phyloP scores from a whole-genome alignment of 2,113 vertebrate genomes.

The Tursiops truncatus region DNA sequence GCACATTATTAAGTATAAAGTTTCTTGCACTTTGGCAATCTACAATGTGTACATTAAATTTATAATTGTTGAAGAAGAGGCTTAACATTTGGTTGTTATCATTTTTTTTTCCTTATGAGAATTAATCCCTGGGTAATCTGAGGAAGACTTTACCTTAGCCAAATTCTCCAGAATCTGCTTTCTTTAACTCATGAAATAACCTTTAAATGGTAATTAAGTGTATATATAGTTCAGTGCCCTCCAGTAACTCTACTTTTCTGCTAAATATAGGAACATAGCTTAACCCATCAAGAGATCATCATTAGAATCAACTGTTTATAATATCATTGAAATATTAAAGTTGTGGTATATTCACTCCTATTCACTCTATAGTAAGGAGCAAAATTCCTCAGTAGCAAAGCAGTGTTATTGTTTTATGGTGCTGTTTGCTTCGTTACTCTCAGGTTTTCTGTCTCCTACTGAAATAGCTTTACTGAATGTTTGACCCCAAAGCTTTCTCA shows the following conservation, averaged over 20 bases:
- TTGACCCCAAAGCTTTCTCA: not conserved
- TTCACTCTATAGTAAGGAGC: not conserved
- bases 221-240: not conserved
- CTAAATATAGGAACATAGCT: not conserved
- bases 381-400: not conserved
- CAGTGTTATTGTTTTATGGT: not conserved
- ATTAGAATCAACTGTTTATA: not conserved
- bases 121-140: not conserved
- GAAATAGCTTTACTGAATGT: constrained; percentile 5
- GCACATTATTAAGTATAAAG: not conserved
- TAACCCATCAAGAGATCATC: not conserved
- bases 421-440: not conserved
- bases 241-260: not conserved
- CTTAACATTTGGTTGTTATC: not conserved
- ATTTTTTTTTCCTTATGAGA: not conserved
- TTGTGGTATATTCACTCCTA: not conserved
- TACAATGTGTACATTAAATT: not conserved
- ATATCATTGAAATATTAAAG: not conserved
- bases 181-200: constrained; percentile 21
- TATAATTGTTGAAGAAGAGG: not conserved
- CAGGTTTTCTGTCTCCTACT: not conserved
- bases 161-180: constrained; percentile 37
- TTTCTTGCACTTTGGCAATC: not conserved
- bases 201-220: constrained; percentile 22
- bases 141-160: not conserved